These are phyloP conservation scores for Psilopsiagon aurifrons DNA, from an alignment of 2,113 vertebrate species.

Conservation along the genomic window DNA sequence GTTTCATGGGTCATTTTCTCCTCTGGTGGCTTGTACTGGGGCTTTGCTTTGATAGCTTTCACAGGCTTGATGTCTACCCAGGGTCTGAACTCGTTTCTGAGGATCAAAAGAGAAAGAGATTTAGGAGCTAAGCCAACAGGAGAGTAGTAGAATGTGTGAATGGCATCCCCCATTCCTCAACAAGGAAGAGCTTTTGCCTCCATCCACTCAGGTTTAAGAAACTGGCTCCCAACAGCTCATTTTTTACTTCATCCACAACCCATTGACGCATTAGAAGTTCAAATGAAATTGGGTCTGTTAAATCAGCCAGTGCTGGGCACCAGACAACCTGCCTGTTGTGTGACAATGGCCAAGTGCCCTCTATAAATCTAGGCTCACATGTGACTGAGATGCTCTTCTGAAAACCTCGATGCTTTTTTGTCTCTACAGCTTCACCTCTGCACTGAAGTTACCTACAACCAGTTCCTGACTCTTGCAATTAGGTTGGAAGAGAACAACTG, in stretches of 20 bases:
- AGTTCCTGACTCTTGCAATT: background rate
- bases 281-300: background rate
- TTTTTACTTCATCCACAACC: background rate
- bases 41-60: constrained; percentile 87
- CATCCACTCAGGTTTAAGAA: background rate
- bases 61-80: constrained; percentile 89
- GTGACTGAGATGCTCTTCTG: background rate
- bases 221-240: background rate
- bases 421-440: background rate
- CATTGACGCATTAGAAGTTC: background rate
- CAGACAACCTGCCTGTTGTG: background rate
- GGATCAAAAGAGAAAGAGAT: constrained; percentile 5
- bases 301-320: background rate
- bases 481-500: background rate
- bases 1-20: constrained; percentile 88
- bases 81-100: constrained; percentile 92
- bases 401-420: background rate
- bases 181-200: background rate
- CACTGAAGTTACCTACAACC: background rate
- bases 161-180: background rate
- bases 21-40: constrained; percentile 89
- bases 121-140: background rate
- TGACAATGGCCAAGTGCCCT: background rate
- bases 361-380: background rate
- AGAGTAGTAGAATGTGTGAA: background rate